Conservation (phyloP, 1,140 invertebrate species). For the Steinernema feltiae region DNA sequence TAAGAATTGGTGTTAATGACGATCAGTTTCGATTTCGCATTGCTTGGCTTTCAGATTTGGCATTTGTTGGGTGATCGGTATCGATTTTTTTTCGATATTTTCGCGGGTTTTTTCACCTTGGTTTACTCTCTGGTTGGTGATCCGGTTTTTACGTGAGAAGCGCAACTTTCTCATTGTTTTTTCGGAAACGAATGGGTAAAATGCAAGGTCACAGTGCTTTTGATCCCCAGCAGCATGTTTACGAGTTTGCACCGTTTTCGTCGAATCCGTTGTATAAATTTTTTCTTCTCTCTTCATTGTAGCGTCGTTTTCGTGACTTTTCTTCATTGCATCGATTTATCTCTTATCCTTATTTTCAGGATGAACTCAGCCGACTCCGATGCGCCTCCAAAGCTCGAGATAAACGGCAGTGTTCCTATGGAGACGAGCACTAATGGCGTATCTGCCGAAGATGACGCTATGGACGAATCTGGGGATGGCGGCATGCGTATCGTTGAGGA, state of each 20-base stretch:
- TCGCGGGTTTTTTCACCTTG: constrained; percentile 7
- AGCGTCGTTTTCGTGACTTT: neutral
- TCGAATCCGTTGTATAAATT: no score
- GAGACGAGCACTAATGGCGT: neutral
- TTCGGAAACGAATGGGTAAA: neutral
- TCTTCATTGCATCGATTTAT: neutral
- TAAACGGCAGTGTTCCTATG: neutral
- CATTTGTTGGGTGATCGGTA: neutral
- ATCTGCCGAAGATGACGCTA: neutral
- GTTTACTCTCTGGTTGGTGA: neutral
- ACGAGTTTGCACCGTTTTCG: no score
- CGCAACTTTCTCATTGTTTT: neutral
- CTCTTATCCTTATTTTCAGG: neutral
- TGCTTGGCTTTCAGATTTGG: neutral
- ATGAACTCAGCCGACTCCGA: neutral
- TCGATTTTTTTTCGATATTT: neutral
- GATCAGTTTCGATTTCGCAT: neutral
- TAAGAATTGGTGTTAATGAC: no score
- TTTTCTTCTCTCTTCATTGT: neutral
- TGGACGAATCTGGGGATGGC: constrained; percentile 8
- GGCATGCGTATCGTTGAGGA: neutral
- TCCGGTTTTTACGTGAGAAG: neutral
- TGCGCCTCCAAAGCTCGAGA: neutral
- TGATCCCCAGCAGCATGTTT: no score
- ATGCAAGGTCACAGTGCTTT: no score